Evolutionary conservation across 2,888 invertebrate genomes (phyloP).

Genomic region (Cremastinae sp.): DNA sequence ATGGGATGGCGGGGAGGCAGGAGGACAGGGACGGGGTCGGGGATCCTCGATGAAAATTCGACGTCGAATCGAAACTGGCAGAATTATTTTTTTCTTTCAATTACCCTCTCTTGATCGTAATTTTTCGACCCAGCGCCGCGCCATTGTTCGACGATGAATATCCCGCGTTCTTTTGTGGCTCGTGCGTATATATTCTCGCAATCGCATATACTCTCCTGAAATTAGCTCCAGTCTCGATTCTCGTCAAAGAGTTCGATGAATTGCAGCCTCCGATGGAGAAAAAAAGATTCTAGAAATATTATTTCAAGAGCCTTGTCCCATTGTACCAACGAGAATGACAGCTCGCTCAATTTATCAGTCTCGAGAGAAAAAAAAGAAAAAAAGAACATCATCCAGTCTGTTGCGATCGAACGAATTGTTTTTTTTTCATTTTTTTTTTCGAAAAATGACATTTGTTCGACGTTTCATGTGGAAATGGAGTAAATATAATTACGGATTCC

Average conservation of each 20-base stretch:
- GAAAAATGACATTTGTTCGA: slow-evolving; percentile 4
- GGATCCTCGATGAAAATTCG: slow-evolving; percentile 50
- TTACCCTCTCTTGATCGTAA: slow-evolving; percentile 61
- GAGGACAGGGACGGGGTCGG: slow-evolving; percentile 26
- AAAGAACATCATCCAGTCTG: neutral
- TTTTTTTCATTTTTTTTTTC: neutral
- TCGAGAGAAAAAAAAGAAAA: neutral
- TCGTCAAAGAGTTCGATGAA: slow-evolving; percentile 47
- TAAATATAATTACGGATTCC: slow-evolving; percentile 24
- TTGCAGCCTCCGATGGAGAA: slow-evolving; percentile 31
- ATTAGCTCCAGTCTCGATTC: slow-evolving; percentile 47
- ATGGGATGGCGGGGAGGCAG: slow-evolving; percentile 43
- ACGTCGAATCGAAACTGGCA: slow-evolving; percentile 68
- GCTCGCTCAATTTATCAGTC: slow-evolving; percentile 61
- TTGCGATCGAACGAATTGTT: neutral
- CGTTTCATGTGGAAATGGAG: slow-evolving; percentile 8
- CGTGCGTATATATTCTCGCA: slow-evolving; percentile 20
- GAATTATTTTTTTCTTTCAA: slow-evolving; percentile 62
- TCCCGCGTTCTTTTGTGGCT: slow-evolving; percentile 31
- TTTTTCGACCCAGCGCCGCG: slow-evolving; percentile 71
- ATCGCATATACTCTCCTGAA: slow-evolving; percentile 33
- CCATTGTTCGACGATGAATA: slow-evolving; percentile 65
- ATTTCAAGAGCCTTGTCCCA: slow-evolving; percentile 19
- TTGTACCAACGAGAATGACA: slow-evolving; percentile 64
- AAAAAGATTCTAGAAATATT: neutral